Percentiles rank a stretch among this genome's conserved stretches.
Evolutionary conservation across 2,888 invertebrate genomes (phyloP).

Genomic region (Idaea dimidiata): DNA sequence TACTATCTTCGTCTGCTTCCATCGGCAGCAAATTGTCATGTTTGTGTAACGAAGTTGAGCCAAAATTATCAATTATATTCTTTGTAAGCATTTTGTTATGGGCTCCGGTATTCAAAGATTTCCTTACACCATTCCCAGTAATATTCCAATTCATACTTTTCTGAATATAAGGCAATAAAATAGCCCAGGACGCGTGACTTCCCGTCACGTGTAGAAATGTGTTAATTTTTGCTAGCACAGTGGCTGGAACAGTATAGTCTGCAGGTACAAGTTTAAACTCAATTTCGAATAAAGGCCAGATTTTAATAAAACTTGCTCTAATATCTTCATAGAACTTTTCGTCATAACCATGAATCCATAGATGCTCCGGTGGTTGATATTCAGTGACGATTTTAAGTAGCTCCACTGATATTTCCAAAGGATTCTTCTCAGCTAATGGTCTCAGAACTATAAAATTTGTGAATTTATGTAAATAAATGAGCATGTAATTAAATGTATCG

Average conservation of each 20-base stretch:
- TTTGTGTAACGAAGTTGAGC: background rate
- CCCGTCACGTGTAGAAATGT: background rate
- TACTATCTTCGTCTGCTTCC: no score
- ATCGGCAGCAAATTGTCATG: no score
- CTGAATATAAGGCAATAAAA: background rate
- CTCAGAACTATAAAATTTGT: background rate
- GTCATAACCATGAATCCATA: background rate
- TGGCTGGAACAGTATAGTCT: background rate
- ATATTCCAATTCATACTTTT: background rate
- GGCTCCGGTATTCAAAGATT: background rate
- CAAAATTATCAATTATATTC: background rate
- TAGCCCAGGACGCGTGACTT: background rate
- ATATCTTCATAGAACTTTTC: background rate
- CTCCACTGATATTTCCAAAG: background rate
- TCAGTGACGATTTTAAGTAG: background rate
- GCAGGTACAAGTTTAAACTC: background rate
- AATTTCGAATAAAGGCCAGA: background rate
- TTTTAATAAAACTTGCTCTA: background rate
- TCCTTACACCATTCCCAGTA: background rate
- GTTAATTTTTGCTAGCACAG: background rate
- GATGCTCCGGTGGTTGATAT: background rate
- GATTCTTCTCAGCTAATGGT: background rate
- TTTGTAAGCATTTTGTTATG: background rate
- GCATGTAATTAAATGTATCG: background rate
- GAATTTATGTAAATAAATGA: background rate